Base-by-base conservation (phyloP, 2,797 vertebrate genomes). In the Mustela erminea region DNA sequence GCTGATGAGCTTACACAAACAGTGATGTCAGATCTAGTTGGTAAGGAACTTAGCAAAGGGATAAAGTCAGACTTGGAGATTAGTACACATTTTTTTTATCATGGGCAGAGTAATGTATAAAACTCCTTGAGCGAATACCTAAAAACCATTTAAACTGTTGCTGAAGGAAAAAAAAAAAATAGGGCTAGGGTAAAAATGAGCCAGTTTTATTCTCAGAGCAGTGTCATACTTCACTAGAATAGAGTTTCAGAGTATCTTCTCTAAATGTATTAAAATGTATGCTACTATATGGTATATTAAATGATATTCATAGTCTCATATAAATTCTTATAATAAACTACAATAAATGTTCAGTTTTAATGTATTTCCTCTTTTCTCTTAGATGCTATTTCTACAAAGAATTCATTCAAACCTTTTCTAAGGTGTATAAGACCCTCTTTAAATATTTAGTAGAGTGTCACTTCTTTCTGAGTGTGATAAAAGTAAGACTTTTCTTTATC, bases 381-480 rank as follows among this genome's bases (percentile, higher is more conserved):
- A 96, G 96, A 98, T 85, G 95, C 92, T 96, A 95, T 92, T 97
- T 97, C 83, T 23, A 91, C 49, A 97, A 98, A 98, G 96, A 97
- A 98, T 90, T 23, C 83, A n/a, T 75, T 98, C 91, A 98, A 98
- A 92, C 2, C 70, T 95, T 96, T 98, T 98, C 84, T 93, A 98
- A 98, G 82, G 92, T 98, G 46, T 95, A 96, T 88, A 96, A 49
- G 10, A 43, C 25, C 20, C 93, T 98, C 93, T 98, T 98, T 97
- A 98, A 98, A 98, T 98, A 98, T 98, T 98, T 98, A 98, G 94
- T 96, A 25, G 82, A 97, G 93, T 97, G 32, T 89, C 62, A 97
- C 43, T 97, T 96, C 82, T 92, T 97, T 96, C 90, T 97, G 91
- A 93, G 54, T 96, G 68, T 13, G 46, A 97, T 97, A 86, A 98